Base-by-base conservation (phyloP, 2,797 vertebrate genomes). In the Cheirogaleus major region DNA sequence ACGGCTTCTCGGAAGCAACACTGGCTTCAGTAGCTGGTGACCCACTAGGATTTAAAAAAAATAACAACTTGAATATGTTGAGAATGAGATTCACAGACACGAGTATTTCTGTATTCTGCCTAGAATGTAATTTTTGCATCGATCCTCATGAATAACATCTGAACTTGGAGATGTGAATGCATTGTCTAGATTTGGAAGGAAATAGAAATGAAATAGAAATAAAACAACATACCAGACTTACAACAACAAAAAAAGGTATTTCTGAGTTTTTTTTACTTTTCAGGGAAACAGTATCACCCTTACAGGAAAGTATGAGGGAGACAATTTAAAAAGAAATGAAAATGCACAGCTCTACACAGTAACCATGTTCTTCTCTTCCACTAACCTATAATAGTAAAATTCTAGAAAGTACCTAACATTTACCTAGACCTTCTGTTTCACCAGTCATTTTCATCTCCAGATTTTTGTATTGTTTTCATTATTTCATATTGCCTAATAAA, bases 401-500 rank as follows among this genome's bases (percentile, higher is more conserved):
- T 27, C 57, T 17, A 69, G 69, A 59, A 61, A 82, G 59, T 27
- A 45, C 13, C 45, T 15, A n/a, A 45, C 65, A 43, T 50, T 67
- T 22, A 35, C 7, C 35, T 2, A 76, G 78, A 61, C 27, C 63
- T 85, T 93, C 65, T 13, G 0, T 88, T 59, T 89, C 45, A 85
- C 50, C 73, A 72, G 35, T 27, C 84, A 48, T 41, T 86, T 95
- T 79, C 89, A 67, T 80, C 91, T 93, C 82, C 55, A 78, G 96
- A 91, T 85, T 93, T 92, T 95, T 81, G 72, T 75, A 97, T 96
- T 95, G 82, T 97, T 98, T 98, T 97, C 91, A 95, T 96, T 98
- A 97, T 98, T 98, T 97, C 89, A 97, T 93, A 75, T 81, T 82
- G 75, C 78, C 97, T 98, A 98, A 98, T 98, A 99, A 98, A 98